Conservation (phyloP, 2,113 vertebrate genomes). For the Anarhynchus alexandrinus region DNA sequence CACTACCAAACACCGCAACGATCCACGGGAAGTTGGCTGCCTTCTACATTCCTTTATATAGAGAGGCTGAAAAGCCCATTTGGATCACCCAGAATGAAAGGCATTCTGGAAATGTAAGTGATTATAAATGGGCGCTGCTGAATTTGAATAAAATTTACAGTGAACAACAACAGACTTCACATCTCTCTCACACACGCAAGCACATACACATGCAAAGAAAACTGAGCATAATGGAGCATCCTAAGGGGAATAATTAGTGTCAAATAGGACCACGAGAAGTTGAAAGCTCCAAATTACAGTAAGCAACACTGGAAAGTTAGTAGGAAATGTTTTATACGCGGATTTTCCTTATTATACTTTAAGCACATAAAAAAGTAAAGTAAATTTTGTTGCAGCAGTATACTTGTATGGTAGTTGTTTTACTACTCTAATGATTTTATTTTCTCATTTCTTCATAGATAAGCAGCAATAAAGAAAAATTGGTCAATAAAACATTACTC, state of each 20-base stretch:
- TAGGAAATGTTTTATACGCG: conserved; percentile 34
- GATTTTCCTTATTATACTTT: conserved; percentile 30
- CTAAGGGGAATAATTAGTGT: conserved; percentile 27
- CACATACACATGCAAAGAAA: not conserved
- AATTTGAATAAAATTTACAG: not conserved
- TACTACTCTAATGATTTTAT: conserved; percentile 37
- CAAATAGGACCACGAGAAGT: not conserved
- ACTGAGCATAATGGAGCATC: conserved; percentile 2
- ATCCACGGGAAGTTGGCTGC: not conserved
- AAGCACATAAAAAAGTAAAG: not conserved
- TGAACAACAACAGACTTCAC: not conserved
- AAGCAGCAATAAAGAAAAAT: conserved; percentile 59
- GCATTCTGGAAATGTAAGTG: not conserved
- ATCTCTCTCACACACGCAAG: not conserved
- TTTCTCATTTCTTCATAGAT: conserved; percentile 52
- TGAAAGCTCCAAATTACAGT: not conserved
- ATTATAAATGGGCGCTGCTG: not conserved
- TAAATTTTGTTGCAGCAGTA: conserved; percentile 14
- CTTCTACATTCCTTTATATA: not conserved
- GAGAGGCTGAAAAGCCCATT: not conserved
- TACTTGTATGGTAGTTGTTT: conserved; percentile 16
- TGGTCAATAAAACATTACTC: conserved; percentile 44
- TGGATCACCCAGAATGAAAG: not conserved
- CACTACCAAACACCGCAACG: not conserved
- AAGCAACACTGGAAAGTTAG: not conserved